phyloP scores from a whole-genome alignment of 2,113 vertebrate genomes.

The Rutilus rutilus region DNA sequence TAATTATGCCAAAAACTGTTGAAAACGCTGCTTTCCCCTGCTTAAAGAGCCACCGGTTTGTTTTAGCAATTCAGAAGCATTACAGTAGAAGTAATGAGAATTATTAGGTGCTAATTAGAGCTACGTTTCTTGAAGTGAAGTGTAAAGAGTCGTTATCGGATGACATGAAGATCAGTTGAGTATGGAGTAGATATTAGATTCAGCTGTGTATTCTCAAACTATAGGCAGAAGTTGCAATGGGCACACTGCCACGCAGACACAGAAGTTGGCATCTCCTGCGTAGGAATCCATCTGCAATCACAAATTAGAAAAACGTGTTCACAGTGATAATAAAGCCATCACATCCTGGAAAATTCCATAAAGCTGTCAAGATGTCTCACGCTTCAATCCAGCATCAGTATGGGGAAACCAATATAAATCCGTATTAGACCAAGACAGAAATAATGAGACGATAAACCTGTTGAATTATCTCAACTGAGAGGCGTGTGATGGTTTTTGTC shows the following conservation, averaged over 20 bases:
- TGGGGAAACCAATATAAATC: conserved; percentile 33
- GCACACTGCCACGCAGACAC: conserved; percentile 47
- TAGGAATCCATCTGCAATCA: conserved; percentile 61
- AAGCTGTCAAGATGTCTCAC: conserved; percentile 52
- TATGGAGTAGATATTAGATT: not conserved
- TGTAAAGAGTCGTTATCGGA: not conserved
- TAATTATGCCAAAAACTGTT: not conserved
- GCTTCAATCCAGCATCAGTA: conserved; percentile 47
- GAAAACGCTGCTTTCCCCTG: not conserved
- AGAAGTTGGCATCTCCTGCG: conserved; percentile 58
- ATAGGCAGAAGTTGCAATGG: conserved; percentile 52
- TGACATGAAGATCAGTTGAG: not conserved
- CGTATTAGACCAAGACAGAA: conserved; percentile 45
- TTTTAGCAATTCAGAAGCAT: conserved; percentile 12
- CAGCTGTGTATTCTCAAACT: conserved; percentile 38
- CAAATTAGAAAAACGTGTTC: conserved; percentile 66
- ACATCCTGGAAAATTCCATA: conserved; percentile 41
- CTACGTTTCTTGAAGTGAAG: not conserved
- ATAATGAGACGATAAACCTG: conserved; percentile 57
- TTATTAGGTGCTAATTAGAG: not conserved
- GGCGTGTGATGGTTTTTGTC: conserved; percentile 50
- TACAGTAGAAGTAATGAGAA: not conserved
- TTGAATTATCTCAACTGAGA: conserved; percentile 59
- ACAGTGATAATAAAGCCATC: conserved; percentile 60
- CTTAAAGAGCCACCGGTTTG: not conserved